Base-by-base conservation (phyloP, 2,888 invertebrate species). In the Camptogramma bilineatum region DNA sequence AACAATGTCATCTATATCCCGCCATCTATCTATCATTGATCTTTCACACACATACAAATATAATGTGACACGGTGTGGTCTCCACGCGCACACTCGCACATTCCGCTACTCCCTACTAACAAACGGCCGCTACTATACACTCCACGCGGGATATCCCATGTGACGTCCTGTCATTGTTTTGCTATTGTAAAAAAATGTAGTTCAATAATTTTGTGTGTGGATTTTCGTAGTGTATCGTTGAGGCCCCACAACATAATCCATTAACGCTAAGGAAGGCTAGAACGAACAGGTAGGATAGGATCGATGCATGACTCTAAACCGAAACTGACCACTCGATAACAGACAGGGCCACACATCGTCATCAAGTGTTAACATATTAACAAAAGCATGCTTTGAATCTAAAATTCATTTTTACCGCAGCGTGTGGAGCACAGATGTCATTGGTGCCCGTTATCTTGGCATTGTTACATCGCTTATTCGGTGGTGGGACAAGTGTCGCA, bases 41-140 rank as follows among this genome's bases (percentile, higher is more conserved):
- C 59, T 64, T 66, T 73, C 72, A 77, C 78, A 77, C 77, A 69
- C 67, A 74, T 71, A 73, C 66, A 69, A 69, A 72, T 75, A 76
- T 70, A 70, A 82, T 74, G 76, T 84, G 78, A 88, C 90, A 90
- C 91, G 87, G 90, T 91, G 90, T 91, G 91, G 90, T 86, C 84
- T 88, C 86, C 89, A 87, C 91, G 90, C 88, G 85, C 88, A 88
- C 91, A 90, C 87, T 87, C 85, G 90, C 91, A 90, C 90, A 86
- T 80, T 85, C 84, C 84, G 91, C 91, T 90, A 88, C 81, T 83
- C 84, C 85, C 78, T 90, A 91, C 91, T 91, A 92, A 91, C 91
- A 85, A 84, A 76, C 79, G 86, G 87, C 84, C 86, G 82, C 77
- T 76, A 84, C 82, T 80, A 84, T 86, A 89, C 84, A 82, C 81